Percentiles rank a stretch among this genome's conserved stretches.
phyloP scores from a whole-genome alignment of 1,140 invertebrate genomes.

The Drosophila teissieri region DNA sequence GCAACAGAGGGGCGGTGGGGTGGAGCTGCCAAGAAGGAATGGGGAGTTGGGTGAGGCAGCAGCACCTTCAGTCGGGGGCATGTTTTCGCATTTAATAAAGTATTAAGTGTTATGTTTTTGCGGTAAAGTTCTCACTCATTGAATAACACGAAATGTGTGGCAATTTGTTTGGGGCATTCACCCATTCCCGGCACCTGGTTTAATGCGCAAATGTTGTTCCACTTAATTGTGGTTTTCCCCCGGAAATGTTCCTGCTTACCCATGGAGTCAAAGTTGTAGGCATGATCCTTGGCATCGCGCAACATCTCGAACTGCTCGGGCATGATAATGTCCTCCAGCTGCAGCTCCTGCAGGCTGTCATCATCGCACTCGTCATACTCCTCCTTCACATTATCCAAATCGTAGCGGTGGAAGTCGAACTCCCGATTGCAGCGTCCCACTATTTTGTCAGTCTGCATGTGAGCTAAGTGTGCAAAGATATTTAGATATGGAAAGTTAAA shows the following conservation, averaged over 20 bases:
- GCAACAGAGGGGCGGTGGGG: background rate
- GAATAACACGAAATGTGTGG: constrained; percentile 70
- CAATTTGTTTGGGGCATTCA: constrained; percentile 54
- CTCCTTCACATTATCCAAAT: constrained; percentile 55
- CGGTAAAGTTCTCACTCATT: constrained; percentile 71
- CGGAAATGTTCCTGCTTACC: constrained; percentile 48
- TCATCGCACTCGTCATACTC: constrained; percentile 61
- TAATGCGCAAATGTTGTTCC: constrained; percentile 68
- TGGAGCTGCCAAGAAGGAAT: background rate
- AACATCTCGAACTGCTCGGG: constrained; percentile 73
- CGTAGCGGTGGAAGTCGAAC: constrained; percentile 69
- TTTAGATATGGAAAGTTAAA: background rate
- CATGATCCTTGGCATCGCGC: constrained; percentile 61
- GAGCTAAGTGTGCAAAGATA: constrained; percentile 32
- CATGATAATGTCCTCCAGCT: constrained; percentile 71
- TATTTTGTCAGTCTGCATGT: constrained; percentile 74
- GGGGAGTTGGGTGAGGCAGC: background rate
- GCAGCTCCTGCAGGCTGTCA: constrained; percentile 48
- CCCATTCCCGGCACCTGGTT: background rate
- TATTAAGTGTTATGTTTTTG: constrained; percentile 81
- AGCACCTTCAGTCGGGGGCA: constrained; percentile 38
- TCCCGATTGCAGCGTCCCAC: constrained; percentile 74
- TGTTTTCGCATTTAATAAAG: constrained; percentile 82
- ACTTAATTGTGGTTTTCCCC: constrained; percentile 41
- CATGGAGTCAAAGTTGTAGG: constrained; percentile 60